Evolutionary conservation across 1,140 invertebrate genomes (phyloP).

Genomic region (Bradynema listronoti): DNA sequence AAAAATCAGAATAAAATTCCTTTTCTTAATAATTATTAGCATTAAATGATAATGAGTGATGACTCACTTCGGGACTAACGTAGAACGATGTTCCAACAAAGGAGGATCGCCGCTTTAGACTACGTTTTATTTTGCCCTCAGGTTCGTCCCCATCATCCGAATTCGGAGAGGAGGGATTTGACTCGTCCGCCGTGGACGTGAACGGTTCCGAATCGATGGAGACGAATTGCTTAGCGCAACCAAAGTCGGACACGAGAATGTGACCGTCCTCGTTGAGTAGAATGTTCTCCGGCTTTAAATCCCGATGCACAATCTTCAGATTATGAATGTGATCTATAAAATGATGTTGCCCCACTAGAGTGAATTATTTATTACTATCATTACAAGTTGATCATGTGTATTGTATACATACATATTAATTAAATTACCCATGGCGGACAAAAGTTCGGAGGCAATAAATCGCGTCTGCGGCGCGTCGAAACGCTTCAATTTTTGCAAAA

Average conservation of each 20-base stretch:
- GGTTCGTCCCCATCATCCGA: not conserved
- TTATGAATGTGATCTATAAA: conserved; percentile 36
- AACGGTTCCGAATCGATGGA: not conserved
- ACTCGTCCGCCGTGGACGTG: not conserved
- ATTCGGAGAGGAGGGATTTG: not conserved
- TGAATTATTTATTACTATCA: not conserved
- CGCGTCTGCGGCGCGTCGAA: conserved; percentile 19
- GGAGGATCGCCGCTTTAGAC: conserved; percentile 65
- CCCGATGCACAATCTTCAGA: conserved; percentile 30
- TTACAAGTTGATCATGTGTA: not conserved
- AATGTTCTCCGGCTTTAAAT: conserved; percentile 40
- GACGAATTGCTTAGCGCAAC: conserved; percentile 27
- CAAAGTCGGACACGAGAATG: conserved; percentile 41
- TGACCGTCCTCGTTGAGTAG: conserved; percentile 33
- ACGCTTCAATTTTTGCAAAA: conserved; percentile 18
- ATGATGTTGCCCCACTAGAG: not conserved
- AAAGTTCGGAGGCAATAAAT: conserved; percentile 30
- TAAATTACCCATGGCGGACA: conserved; percentile 29
- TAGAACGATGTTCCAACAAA: conserved; percentile 97
- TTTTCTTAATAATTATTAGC: not conserved
- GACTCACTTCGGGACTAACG: conserved; percentile 87
- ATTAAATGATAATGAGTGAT: conserved; percentile 59
- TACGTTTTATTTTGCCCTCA: not conserved
- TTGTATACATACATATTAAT: not conserved
- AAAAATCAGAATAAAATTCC: not conserved